phyloP scores from a whole-genome alignment of 2,888 invertebrate genomes.

The Exocentrus adspersus region DNA sequence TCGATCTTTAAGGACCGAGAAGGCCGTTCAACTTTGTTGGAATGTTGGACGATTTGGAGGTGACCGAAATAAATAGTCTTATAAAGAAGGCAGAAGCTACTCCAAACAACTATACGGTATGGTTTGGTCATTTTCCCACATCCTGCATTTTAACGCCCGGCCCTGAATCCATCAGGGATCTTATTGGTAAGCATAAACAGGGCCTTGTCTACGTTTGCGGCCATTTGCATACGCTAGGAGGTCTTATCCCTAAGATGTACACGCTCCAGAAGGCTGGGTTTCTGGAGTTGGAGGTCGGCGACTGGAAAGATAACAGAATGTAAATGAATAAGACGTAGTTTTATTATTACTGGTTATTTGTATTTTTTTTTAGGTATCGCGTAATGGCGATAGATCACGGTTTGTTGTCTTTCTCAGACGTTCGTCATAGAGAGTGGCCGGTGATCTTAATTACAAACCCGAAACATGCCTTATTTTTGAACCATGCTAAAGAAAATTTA shows the following conservation, averaged over 20 bases:
- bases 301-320: slow-evolving; percentile 93
- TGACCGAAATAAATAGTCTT: slow-evolving; percentile 68
- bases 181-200: slow-evolving; percentile 70
- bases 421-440: slow-evolving; percentile 82
- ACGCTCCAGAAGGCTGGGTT: slow-evolving; percentile 84
- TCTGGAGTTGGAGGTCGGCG: slow-evolving; percentile 88
- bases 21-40: slow-evolving; percentile 94
- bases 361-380: slow-evolving; percentile 74
- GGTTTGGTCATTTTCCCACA: slow-evolving; percentile 94
- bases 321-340: slow-evolving; percentile 56
- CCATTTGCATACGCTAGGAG: slow-evolving; percentile 87
- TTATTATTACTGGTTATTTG: too few species aligned
- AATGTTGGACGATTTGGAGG: slow-evolving; percentile 70
- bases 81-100: slow-evolving; percentile 66
- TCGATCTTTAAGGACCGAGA: slow-evolving; percentile 70
- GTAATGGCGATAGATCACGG: slow-evolving; percentile 90
- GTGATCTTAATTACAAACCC: slow-evolving; percentile 88
- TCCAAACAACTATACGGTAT: slow-evolving; percentile 72
- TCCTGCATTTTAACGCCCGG: slow-evolving; percentile 79
- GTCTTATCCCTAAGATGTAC: slow-evolving; percentile 85
- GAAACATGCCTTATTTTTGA: slow-evolving; percentile 80
- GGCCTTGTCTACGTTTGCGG: slow-evolving; percentile 87
- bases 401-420: slow-evolving; percentile 85
- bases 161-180: slow-evolving; percentile 65
- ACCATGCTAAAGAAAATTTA: slow-evolving; percentile 80